Base-by-base conservation (phyloP, 2,888 invertebrate genomes). In the Andrena trimmerana region DNA sequence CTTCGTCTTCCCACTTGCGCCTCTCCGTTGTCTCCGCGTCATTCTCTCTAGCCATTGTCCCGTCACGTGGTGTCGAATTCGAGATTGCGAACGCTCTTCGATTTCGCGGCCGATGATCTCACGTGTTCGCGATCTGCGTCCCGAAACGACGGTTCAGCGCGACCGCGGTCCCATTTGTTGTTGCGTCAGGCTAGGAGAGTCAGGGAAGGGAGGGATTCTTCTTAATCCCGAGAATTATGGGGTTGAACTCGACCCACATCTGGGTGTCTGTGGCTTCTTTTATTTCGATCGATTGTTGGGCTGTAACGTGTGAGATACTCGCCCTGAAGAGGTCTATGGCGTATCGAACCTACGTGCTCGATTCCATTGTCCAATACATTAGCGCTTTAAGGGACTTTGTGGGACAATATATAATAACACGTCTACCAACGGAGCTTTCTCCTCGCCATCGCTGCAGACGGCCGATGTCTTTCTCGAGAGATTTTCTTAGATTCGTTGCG, bases 61-160 rank as follows among this genome's bases (percentile, higher is more conserved):
- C 83, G 84, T 80, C 78, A 81, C 76, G 72, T 80, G 86, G 73
- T 82, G 88, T 85, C 88, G 88, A 88, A 88, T 88, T 88, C 75
- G 85, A 88, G 85, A 88, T 86, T 77, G 71, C 78, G 65, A 71
- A 54, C 54, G 84, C 65, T 71, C 78, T 71, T 78, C 85, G 82
- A 87, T 84, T 78, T 85, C 78, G 75, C 78, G 80, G 59, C 66
- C 86, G 85, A 85, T 85, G 85, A 88, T 88, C 84, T 87, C 87
- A 83, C 54, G 81, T 78, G 50, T 36, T 16, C 24, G 74, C 31
- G 80, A 57, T 78, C 57, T 24, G 33, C 65, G 42, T 5, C 27
- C 29, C 6, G 57, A 31, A 29, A 36, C 24, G 13, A n/a, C 27
- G 42, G 54, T 42, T 65, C 63, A 29, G 27, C 36, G 29, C 29